Evolutionary conservation across 2,797 vertebrate genomes (phyloP).

Genomic region (Xiphorhynchus erythropygius): DNA sequence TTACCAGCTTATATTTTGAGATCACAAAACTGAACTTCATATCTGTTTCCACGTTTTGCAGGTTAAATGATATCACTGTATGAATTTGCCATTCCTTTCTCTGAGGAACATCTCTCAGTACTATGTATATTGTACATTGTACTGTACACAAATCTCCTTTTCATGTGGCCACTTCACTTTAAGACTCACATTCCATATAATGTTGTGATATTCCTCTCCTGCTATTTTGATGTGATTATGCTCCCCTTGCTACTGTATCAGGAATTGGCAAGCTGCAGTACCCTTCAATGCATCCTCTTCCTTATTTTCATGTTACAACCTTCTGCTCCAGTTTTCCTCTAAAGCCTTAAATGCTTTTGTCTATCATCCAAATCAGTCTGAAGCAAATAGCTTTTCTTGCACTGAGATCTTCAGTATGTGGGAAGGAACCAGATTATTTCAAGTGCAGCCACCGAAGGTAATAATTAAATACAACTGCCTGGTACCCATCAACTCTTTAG

Average conservation of each 20-base stretch:
- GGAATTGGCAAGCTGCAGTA: neutral
- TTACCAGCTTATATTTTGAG: neutral
- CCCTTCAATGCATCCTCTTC: neutral
- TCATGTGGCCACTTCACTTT: neutral
- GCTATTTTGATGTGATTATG: neutral
- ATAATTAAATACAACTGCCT: neutral
- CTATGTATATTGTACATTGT: neutral
- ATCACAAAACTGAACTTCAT: neutral
- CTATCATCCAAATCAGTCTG: neutral
- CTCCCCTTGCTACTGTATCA: neutral
- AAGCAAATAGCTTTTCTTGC: neutral
- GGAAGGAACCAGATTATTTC: neutral
- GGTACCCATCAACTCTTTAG: neutral
- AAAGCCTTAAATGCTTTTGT: neutral
- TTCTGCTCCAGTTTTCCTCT: neutral
- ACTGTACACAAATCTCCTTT: neutral
- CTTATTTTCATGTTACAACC: neutral
- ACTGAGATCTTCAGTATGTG: neutral
- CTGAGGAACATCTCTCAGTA: neutral
- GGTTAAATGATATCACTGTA: neutral
- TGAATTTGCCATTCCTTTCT: neutral
- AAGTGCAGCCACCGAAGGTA: neutral
- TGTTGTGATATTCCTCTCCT: neutral
- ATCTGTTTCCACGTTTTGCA: neutral
- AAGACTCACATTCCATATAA: neutral